phyloP scores from a whole-genome alignment of 2,888 invertebrate species.

The Lutraria lutraria region DNA sequence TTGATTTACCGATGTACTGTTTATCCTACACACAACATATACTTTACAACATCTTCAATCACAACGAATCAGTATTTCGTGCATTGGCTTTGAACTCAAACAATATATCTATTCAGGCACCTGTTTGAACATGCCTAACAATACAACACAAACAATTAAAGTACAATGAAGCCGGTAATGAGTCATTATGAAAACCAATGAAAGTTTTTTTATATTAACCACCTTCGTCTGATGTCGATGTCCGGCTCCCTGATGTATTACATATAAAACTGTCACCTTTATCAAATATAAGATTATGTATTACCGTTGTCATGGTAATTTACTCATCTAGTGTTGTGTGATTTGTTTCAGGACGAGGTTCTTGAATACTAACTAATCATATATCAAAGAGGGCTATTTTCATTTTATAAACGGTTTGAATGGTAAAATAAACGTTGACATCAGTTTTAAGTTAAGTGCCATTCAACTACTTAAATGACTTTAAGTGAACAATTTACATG shows the following conservation, averaged over 20 bases:
- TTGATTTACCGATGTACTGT: not conserved
- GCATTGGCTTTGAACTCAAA: slow-evolving; percentile 20
- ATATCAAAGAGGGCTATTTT: not conserved
- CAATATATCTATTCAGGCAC: slow-evolving; percentile 24
- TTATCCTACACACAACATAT: not conserved
- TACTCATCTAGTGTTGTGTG: not conserved
- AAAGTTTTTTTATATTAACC: slow-evolving; percentile 27
- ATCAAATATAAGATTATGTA: slow-evolving; percentile 28
- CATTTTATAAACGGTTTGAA: not conserved
- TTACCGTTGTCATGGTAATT: not conserved
- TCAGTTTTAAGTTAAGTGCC: not conserved
- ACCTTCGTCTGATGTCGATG: not conserved
- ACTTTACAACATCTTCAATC: slow-evolving; percentile 3
- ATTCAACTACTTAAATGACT: not conserved
- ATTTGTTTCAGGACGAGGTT: not conserved
- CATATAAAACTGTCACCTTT: slow-evolving; percentile 43
- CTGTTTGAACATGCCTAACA: slow-evolving; percentile 27
- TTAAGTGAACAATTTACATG: not conserved
- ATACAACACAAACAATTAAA: slow-evolving; percentile 32
- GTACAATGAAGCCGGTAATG: slow-evolving; percentile 40
- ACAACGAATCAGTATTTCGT: not conserved
- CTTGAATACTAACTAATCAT: not conserved
- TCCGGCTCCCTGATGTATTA: slow-evolving; percentile 1
- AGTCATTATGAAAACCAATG: slow-evolving; percentile 29
- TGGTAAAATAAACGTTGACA: not conserved